phyloP scores from a whole-genome alignment of 2,888 invertebrate genomes.

The Acleris emargana region DNA sequence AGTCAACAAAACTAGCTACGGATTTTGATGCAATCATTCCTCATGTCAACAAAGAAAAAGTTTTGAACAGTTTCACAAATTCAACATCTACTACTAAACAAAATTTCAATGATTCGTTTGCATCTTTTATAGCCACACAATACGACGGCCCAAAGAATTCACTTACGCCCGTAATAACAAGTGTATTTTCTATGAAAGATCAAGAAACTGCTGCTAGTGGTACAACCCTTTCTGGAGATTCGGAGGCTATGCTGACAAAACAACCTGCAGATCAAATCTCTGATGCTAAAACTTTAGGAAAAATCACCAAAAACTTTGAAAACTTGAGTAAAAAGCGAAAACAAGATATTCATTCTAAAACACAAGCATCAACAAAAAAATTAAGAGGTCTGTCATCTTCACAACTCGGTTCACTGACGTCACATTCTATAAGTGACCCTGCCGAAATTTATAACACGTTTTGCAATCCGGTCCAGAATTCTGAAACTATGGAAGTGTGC shows the following conservation, averaged over 20 bases:
- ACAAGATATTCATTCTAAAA: not conserved
- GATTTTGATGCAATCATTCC: not conserved
- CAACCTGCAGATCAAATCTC: not conserved
- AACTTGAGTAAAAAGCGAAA: conserved; percentile 15
- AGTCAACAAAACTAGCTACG: no score
- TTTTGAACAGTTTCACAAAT: not conserved
- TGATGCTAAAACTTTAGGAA: not conserved
- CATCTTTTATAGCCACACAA: conserved; percentile 20
- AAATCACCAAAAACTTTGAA: not conserved
- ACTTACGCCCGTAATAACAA: conserved; percentile 37
- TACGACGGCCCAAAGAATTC: not conserved
- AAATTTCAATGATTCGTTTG: conserved; percentile 22
- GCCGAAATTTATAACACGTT: not conserved
- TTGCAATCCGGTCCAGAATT: not conserved
- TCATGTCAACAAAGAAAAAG: not conserved
- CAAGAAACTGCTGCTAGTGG: conserved; percentile 20
- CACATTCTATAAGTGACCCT: not conserved
- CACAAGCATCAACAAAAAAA: conserved; percentile 14
- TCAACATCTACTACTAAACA: not conserved
- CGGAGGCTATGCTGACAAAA: not conserved
- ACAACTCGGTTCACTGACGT: not conserved
- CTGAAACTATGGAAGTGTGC: not conserved
- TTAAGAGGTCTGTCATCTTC: conserved; percentile 18
- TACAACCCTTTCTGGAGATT: conserved; percentile 6
- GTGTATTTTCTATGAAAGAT: conserved; percentile 40